Conservation (phyloP, 2,888 invertebrate genomes). For the Thecocarcelia acutangulata region DNA sequence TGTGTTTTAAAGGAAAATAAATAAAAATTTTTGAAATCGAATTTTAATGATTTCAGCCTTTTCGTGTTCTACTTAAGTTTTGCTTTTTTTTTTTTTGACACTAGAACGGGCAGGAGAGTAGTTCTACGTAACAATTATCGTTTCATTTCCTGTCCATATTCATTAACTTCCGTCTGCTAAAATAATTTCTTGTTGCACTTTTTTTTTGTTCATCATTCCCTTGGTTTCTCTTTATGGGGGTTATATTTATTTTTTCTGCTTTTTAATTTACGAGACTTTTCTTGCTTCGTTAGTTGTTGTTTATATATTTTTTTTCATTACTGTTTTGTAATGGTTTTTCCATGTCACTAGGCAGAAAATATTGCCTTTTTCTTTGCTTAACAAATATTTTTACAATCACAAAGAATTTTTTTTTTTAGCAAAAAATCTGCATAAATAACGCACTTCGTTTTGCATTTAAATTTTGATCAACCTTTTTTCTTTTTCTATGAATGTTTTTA, state of each 20-base stretch:
- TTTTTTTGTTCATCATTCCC: neutral
- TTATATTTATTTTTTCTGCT: neutral
- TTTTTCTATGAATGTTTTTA: too few relatives aligned
- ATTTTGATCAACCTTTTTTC: too few relatives aligned
- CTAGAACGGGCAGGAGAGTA: constrained; percentile 46
- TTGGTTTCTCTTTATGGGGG: constrained; percentile 32
- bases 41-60: constrained; percentile 54
- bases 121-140: constrained; percentile 68
- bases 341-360: constrained; percentile 68
- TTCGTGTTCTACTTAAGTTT: constrained; percentile 24
- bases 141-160: constrained; percentile 69
- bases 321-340: constrained; percentile 67
- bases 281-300: constrained; percentile 32
- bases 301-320: constrained; percentile 63
- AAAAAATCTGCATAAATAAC: neutral
- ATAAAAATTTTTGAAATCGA: constrained; percentile 54
- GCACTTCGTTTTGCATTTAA: constrained; percentile 1
- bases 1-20: constrained; percentile 30
- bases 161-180: constrained; percentile 66
- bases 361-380: constrained; percentile 33
- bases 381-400: neutral
- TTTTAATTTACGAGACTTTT: constrained; percentile 51
- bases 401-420: neutral
- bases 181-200: constrained; percentile 56
- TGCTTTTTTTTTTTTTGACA: constrained; percentile 2